Conservation (phyloP, 2,888 invertebrate genomes). For the Parasteatoda lunata region DNA sequence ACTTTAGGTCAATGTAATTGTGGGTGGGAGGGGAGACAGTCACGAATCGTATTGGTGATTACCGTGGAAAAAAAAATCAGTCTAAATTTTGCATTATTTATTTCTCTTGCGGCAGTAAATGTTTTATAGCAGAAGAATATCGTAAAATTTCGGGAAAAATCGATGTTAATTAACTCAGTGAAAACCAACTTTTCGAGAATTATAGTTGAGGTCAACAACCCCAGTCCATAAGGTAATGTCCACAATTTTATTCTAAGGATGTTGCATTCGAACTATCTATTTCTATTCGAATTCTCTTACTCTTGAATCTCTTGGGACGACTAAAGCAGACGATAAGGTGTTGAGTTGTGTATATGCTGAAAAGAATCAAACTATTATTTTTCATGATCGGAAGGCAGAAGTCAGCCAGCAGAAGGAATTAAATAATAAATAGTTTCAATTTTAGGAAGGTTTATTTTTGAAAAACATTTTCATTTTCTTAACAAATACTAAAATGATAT, state of each 20-base stretch:
- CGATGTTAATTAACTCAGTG: constrained; percentile 5
- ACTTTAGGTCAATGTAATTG: not conserved
- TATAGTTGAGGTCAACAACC: not conserved
- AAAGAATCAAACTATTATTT: not conserved
- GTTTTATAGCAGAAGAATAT: not conserved
- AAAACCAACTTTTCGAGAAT: not conserved
- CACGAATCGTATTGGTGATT: not conserved
- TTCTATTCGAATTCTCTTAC: not conserved
- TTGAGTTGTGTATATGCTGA: not conserved
- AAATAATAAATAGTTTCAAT: not conserved
- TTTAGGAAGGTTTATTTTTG: not conserved
- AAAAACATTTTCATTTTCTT: not conserved
- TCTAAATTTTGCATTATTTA: not conserved
- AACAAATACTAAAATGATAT: too few species aligned
- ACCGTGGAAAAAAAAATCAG: not conserved
- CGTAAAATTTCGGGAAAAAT: not conserved
- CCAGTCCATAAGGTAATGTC: not conserved
- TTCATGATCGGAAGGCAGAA: too few species aligned
- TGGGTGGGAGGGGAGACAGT: not conserved
- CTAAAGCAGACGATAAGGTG: constrained; percentile 16
- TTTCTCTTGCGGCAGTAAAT: not conserved
- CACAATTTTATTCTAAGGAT: not conserved
- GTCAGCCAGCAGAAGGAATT: not conserved
- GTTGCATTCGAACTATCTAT: not conserved
- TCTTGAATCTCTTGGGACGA: not conserved